Percentiles rank a stretch among this genome's conserved stretches.
Evolutionary conservation across 2,888 invertebrate genomes (phyloP).

Genomic region (Sceliomorpha sp.): DNA sequence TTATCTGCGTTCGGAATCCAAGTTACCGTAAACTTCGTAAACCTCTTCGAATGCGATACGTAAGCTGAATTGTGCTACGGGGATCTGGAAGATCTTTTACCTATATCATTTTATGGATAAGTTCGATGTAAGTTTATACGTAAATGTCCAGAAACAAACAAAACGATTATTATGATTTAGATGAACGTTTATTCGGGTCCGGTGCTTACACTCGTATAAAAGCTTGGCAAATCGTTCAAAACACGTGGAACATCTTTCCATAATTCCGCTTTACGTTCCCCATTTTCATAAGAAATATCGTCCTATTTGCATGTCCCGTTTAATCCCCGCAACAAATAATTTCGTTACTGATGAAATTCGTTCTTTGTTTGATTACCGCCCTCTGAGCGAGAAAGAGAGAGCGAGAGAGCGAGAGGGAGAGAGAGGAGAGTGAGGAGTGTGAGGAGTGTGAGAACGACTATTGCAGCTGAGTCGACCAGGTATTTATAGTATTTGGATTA

Average conservation of each 20-base stretch:
- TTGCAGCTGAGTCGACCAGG: constrained; percentile 63
- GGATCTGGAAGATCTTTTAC: constrained; percentile 43
- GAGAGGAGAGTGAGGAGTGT: too few relatives aligned
- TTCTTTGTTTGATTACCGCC: constrained; percentile 61
- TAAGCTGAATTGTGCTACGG: constrained; percentile 47
- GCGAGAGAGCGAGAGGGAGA: too few relatives aligned
- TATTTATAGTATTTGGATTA: constrained; percentile 79
- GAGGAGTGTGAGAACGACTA: constrained; percentile 63
- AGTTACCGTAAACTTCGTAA: constrained; percentile 57
- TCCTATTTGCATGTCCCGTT: constrained; percentile 9
- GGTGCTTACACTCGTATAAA: neutral
- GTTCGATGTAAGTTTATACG: constrained; percentile 39
- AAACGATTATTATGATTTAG: neutral
- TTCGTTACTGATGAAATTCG: constrained; percentile 27
- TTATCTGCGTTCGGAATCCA: constrained; percentile 55
- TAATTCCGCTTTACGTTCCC: constrained; percentile 6
- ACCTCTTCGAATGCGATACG: constrained; percentile 53
- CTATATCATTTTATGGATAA: constrained; percentile 49
- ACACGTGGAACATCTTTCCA: constrained; percentile 5
- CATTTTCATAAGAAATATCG: constrained; percentile 16
- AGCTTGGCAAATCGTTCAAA: neutral
- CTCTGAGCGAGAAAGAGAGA: too few relatives aligned
- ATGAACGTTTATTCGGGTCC: neutral
- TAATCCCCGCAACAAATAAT: constrained; percentile 34
- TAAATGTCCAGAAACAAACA: constrained; percentile 14